Evolutionary conservation across 1,140 invertebrate species (phyloP), one percentile per base, ranked within the genome.

Genomic region (Bacillus rossius): DNA sequence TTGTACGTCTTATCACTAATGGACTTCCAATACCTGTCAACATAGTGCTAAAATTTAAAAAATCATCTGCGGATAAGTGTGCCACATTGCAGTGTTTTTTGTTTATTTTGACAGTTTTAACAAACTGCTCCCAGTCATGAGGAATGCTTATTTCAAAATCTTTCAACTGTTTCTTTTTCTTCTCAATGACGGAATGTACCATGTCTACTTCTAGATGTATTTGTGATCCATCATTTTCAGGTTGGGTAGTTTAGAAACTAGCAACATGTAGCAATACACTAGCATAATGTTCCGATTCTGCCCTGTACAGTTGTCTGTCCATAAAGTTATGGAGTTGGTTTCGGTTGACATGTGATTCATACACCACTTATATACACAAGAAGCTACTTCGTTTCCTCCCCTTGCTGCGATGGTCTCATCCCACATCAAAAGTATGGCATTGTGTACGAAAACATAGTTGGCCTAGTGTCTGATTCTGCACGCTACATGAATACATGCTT

Each of bases 271-370:
- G 14, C 23, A 25, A 29, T 22, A 25, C 34, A 58, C 38, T 16
- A 58, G 22, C 22, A 50, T 51, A 26, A 58, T 20, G 20, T 43
- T 58, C 23, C 45, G n/a, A 58, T 58, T 58, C 52, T 58, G 45
- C 14, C 23, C 45, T 37, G 26, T 37, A 22, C 56, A 58, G 37
- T 58, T 58, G 47, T 50, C 47, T 20, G 45, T 40, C 45, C 56
- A 58, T 50, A 52, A 14, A n/a, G 38, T 29, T 19, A 38, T 25
- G 34, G 19, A 34, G 37, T 58, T 41, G 23, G 29, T 58, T 26
- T 38, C 17, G 14, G 37, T 19, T 40, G 34, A 17, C 19, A 51
- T 37, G 19, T 51, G 37, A n/a, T 17, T 25, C 20, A 51, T 29
- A n/a, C 45, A 29, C 45, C 56, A 51, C 40, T 58, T 58, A 16